Evolutionary conservation across 2,113 vertebrate species (phyloP), one percentile per base, ranked within the genome.

Genomic region (Anolis carolinensis): DNA sequence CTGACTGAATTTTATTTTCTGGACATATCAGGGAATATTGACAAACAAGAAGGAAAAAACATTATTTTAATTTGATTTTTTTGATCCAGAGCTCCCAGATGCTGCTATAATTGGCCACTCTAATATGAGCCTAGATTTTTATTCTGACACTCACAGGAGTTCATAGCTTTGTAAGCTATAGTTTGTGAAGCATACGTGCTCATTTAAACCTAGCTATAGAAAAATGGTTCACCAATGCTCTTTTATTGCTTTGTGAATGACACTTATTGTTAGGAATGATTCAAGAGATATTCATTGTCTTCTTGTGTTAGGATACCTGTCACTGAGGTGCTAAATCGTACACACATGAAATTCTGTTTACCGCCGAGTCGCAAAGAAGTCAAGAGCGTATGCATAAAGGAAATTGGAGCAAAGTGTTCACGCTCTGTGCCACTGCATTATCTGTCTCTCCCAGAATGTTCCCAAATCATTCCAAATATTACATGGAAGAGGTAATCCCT

Each of bases 401-500:
- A 96, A 18, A 83, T 91, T 0, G 95, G 94, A 0, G 90, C 93
- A 52, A 86, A 62, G 11, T 97, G 97, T 84, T 94, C 96, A 52
- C 80, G 94, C 0, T 93, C 91, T 20, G 86, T 95, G 79, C 87
- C 76, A 7, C 75, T 98, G 34, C 94, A 95, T 76, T 98, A 97
- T 82, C 91, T 95, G 27, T 97, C 97, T 0, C 87, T 93, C 32
- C 97, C 97, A 0, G 94, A 82, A 1, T 98, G 97, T 83, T 89
- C 89, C 79, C 84, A 55, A 34, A 93, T 97, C 48, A 90, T 91
- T 39, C 97, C 97, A 84, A 93, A 91, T 7, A 94, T 84, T 81
- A 95, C 95, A 84, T 98, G 97, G 97, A 90, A 91, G 81, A 97
- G 97, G 97, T 98, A 95, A 72, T 68, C 23, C 79, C 84, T 78